Evolutionary conservation across 1,140 invertebrate species (phyloP), one percentile per base, ranked within the genome.

Genomic region (Brachionus koreanus): DNA sequence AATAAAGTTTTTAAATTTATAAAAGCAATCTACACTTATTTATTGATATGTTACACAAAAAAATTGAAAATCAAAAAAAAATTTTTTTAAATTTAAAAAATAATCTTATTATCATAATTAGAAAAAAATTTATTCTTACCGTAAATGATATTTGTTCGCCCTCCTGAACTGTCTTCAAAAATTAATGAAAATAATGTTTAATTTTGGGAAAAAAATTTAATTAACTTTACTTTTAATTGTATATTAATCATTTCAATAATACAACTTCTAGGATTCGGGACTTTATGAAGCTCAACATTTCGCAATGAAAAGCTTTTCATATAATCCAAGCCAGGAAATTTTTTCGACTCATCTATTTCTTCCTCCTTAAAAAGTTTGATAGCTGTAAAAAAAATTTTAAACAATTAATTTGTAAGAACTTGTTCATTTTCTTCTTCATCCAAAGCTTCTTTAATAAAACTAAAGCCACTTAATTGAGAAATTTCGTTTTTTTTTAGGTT

Each of bases 241-340:
- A 85, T 84, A 69, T 88, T 87, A 13, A 88, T 85, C 84, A 88
- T 85, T 83, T 88, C 86, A 25, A 88, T 82, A 16, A 88, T 86
- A 81, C 87, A 88, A 3, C 85, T 83, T 61, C 87, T 87, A 19
- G 87, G 85, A 16, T 83, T 69, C 2, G 86, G 87, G 9, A 46
- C 69, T 13, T 74, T 42, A 19, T 74, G 37, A 10, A 74, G 2
- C 23, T 74, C 39, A 5, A 74, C 2, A 5, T 74, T 74, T 0
- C 69, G 69, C 23, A 85, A 85, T 7, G 85, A 83, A 82, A 87
- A 87, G 16, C 85, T 85, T 82, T 87, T 87, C 83, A 86, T 85
- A 75, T 86, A 86, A 5, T 88, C 87, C n/a, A 85, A 81, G 39
- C 85, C 85, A 3, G 86, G 87, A 82, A 84, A 87, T 67, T 84